phyloP scores from a whole-genome alignment of 2,797 vertebrate genomes.

The Microctenopoma lineatum region DNA sequence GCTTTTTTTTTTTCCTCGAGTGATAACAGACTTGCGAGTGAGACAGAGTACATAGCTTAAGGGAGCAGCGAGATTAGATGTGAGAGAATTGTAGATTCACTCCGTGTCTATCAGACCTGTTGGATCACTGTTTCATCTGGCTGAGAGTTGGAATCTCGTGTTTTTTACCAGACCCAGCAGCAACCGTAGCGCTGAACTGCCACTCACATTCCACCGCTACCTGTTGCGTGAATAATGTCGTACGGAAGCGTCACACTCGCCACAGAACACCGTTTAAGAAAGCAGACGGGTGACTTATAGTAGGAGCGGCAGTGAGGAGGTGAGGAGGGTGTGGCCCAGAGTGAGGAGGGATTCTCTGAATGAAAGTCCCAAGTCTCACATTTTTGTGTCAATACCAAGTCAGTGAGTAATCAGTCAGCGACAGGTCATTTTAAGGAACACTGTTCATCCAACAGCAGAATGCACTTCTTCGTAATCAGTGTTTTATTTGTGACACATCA shows the following conservation, averaged over 20 bases:
- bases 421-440: background rate
- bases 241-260: slow-evolving; percentile 33
- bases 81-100: slow-evolving; percentile 69
- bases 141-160: slow-evolving; percentile 38
- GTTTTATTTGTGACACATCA: slow-evolving; percentile 29
- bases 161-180: slow-evolving; percentile 20
- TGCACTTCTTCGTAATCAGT: background rate
- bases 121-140: slow-evolving; percentile 55
- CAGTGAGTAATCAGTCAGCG: slow-evolving; percentile 14
- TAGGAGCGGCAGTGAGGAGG: slow-evolving; percentile 32
- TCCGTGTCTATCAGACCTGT: slow-evolving; percentile 52
- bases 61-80: slow-evolving; percentile 59
- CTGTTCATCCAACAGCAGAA: slow-evolving; percentile 3
- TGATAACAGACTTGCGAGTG: slow-evolving; percentile 38
- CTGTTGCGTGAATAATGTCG: slow-evolving; percentile 63
- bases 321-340: slow-evolving; percentile 45
- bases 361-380: slow-evolving; percentile 5
- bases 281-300: slow-evolving; percentile 21
- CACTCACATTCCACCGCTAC: slow-evolving; percentile 58
- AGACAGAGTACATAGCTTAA: slow-evolving; percentile 55
- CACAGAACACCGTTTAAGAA: slow-evolving; percentile 42
- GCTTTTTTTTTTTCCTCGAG: slow-evolving; percentile 48
- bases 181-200: slow-evolving; percentile 25
- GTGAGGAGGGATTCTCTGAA: slow-evolving; percentile 34
- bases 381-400: slow-evolving; percentile 30